These are phyloP conservation scores for Stegophylla sp. DNA, from an alignment of 2,888 invertebrate genomes.

Conservation along the genomic window DNA sequence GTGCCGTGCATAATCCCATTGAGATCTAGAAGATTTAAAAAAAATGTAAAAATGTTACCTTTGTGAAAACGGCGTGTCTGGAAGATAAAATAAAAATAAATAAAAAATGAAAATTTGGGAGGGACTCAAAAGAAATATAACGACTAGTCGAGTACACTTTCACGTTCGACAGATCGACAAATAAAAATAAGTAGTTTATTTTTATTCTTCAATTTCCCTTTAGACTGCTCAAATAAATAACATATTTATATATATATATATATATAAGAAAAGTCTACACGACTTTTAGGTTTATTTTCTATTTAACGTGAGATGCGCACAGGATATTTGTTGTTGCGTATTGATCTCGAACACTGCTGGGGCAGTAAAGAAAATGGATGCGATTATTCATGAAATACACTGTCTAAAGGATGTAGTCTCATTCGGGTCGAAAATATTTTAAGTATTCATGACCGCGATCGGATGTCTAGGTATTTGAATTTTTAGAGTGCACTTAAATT, in stretches of 20 bases:
- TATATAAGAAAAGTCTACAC: not conserved
- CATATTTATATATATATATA: too few relatives aligned
- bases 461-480: not conserved
- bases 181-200: constrained; percentile 25
- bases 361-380: not conserved
- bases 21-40: constrained; percentile 8
- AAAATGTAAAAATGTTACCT: not conserved
- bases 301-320: not conserved
- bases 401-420: not conserved
- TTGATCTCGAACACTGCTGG: not conserved
- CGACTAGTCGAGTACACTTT: constrained; percentile 34
- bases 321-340: not conserved
- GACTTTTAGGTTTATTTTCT: not conserved
- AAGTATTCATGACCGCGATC: not conserved
- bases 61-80: not conserved
- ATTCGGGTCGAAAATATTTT: not conserved
- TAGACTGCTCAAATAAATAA: constrained; percentile 2
- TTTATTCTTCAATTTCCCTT: constrained; percentile 38
- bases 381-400: not conserved
- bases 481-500: not conserved
- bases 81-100: constrained; percentile 13
- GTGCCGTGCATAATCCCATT: constrained; percentile 25
- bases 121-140: constrained; percentile 22
- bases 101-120: constrained; percentile 3
- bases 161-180: constrained; percentile 28